Evolutionary conservation across 92 coral and sea anemone species (phyloP).

Genomic region (Parazoanthus atlanticus): DNA sequence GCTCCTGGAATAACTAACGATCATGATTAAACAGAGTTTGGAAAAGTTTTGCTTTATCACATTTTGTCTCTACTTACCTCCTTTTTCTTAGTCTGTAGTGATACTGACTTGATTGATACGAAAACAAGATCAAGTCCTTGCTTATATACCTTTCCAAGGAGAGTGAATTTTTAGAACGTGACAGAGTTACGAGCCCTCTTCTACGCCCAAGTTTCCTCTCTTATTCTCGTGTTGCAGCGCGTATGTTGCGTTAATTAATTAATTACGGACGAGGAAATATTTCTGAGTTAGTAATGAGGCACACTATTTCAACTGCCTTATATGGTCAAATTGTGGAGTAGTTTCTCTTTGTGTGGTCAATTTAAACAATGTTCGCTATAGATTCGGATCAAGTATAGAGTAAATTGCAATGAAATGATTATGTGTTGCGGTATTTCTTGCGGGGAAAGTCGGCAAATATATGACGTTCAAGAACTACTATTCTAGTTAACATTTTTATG

Average conservation of each 20-base stretch:
- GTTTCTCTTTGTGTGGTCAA: neutral
- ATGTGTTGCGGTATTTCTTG: neutral
- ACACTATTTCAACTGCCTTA: neutral
- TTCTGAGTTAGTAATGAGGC: neutral
- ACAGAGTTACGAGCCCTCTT: neutral
- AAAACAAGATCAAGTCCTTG: neutral
- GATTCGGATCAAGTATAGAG: neutral
- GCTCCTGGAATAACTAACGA: neutral
- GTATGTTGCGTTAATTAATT: neutral
- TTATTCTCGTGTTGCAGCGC: neutral
- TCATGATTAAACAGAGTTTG: neutral
- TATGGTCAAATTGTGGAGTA: neutral
- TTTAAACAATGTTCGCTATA: neutral
- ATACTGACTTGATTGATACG: neutral
- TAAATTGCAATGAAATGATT: neutral
- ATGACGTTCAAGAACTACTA: neutral
- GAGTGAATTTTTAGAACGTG: neutral
- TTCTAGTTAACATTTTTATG: neutral
- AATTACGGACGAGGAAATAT: neutral
- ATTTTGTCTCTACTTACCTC: neutral
- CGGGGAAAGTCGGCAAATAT: neutral
- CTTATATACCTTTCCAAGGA: neutral
- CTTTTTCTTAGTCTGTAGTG: neutral
- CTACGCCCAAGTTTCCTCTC: neutral
- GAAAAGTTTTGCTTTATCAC: neutral